Conservation (phyloP, 2,797 vertebrate genomes). For the Cygnus olor region DNA sequence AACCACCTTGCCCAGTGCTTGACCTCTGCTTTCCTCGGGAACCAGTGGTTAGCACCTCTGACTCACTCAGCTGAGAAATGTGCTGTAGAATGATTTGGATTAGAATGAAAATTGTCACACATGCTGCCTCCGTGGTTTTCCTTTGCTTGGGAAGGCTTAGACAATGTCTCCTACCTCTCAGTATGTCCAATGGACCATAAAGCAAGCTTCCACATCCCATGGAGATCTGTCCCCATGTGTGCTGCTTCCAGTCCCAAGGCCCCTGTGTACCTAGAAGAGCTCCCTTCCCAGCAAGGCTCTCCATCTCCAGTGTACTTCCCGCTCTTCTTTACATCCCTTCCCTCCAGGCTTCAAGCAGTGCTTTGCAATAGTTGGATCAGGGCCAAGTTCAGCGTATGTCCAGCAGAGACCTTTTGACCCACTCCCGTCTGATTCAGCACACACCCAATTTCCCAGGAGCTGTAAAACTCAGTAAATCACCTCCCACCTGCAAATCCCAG, state of each 20-base stretch:
- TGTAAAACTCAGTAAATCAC: neutral
- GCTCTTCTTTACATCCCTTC: neutral
- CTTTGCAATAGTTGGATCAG: neutral
- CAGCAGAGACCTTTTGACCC: neutral
- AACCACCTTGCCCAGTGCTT: neutral
- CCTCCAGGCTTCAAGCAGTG: neutral
- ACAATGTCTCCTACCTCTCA: neutral
- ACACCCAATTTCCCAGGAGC: neutral
- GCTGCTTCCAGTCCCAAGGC: neutral
- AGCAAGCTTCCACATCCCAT: neutral
- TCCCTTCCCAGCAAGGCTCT: neutral
- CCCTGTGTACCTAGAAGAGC: neutral
- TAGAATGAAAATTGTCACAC: neutral
- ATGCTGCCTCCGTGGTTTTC: neutral
- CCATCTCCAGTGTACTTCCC: neutral
- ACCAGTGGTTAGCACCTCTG: constrained; percentile 22
- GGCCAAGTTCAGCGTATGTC: neutral
- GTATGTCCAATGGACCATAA: neutral
- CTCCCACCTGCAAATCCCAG: neutral
- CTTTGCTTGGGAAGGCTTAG: neutral
- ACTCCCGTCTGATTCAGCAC: neutral
- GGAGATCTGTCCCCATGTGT: neutral
- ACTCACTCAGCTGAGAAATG: neutral
- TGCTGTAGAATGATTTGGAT: neutral
- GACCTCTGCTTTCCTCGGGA: constrained; percentile 1